Evolutionary conservation across 2,888 invertebrate species (phyloP).

Genomic region (Erebia epiphron): DNA sequence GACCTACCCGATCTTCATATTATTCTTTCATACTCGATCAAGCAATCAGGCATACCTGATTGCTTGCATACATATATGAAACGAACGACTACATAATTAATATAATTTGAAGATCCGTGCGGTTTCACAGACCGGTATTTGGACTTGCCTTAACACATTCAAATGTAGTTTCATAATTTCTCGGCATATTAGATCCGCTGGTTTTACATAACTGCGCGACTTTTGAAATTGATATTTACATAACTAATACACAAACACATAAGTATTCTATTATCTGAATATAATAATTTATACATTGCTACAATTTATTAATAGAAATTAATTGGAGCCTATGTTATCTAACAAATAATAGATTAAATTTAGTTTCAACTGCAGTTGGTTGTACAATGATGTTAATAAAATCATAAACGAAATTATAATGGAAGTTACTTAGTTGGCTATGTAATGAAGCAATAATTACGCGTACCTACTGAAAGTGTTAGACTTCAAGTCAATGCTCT

Average conservation of each 20-base stretch:
- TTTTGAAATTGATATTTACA: too few species aligned
- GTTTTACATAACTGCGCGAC: too few species aligned
- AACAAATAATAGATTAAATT: not conserved
- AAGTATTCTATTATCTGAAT: too few species aligned
- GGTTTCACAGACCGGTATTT: not conserved
- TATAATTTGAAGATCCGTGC: not conserved
- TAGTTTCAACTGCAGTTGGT: not conserved
- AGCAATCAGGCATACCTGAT: too few species aligned
- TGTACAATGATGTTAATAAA: not conserved
- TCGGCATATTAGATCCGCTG: not conserved
- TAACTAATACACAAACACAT: too few species aligned
- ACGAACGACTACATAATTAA: too few species aligned
- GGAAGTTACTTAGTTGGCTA: slow-evolving; percentile 3
- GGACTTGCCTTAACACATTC: not conserved
- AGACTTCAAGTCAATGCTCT: slow-evolving; percentile 19
- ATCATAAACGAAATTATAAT: not conserved
- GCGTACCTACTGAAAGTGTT: slow-evolving; percentile 11
- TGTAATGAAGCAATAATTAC: slow-evolving; percentile 9
- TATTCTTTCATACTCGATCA: too few species aligned
- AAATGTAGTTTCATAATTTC: not conserved
- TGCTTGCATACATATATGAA: too few species aligned
- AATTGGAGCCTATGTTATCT: not conserved
- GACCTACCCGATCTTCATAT: too few species aligned
- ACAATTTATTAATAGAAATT: not conserved
- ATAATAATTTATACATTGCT: too few species aligned